A percentile compares a stretch with the other conserved stretches of the same genome.
Conservation (phyloP, 2,113 vertebrate species). For the Chelonoidis abingdonii region DNA sequence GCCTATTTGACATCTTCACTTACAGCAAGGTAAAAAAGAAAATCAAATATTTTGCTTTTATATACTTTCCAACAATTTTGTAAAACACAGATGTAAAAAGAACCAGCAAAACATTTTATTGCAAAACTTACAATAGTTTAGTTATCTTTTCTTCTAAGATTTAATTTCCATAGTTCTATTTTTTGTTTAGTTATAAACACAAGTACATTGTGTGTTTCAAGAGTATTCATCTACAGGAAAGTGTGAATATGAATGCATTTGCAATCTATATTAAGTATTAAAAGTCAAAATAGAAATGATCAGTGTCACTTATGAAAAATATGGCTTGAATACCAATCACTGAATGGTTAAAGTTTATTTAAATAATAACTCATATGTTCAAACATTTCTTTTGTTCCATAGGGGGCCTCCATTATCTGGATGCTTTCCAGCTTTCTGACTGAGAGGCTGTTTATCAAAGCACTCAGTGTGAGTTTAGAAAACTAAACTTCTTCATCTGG, state of each 20-base stretch:
- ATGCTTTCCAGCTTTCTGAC: constrained; percentile 81
- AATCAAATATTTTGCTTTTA: background rate
- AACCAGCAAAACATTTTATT: background rate
- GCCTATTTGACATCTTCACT: constrained; percentile 75
- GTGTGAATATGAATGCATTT: background rate
- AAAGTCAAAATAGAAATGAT: background rate
- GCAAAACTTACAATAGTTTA: background rate
- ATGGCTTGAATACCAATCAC: background rate
- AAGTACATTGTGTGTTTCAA: background rate
- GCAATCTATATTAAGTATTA: background rate
- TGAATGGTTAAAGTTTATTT: background rate
- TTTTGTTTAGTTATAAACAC: background rate
- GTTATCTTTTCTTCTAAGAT: background rate
- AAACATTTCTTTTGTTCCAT: background rate
- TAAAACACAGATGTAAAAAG: background rate
- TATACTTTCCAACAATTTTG: background rate
- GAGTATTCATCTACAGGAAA: background rate
- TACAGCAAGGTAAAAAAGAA: constrained; percentile 80
- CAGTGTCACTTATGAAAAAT: background rate
- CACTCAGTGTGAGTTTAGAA: constrained; percentile 79
- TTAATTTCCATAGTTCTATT: background rate
- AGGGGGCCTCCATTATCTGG: constrained; percentile 79
- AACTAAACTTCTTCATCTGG: background rate
- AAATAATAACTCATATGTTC: background rate
- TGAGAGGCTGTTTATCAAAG: constrained; percentile 77